These are phyloP conservation scores for Rachycentron canadum DNA, from an alignment of 2,797 vertebrate genomes.

Conservation along the genomic window DNA sequence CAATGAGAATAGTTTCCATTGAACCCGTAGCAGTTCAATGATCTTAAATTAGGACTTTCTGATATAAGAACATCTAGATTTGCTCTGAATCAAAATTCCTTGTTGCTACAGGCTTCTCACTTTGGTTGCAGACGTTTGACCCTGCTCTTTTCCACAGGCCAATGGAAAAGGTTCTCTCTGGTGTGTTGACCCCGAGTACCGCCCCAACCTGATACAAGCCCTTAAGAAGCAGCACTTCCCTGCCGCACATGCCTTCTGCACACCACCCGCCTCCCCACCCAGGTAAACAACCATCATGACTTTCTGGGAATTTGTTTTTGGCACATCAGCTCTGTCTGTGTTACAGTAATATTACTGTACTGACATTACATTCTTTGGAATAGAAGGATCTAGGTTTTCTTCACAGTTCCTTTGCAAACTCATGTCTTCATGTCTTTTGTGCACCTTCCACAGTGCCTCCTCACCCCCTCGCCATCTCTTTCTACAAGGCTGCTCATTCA, in stretches of 20 bases:
- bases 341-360: neutral
- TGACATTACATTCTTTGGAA: neutral
- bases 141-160: constrained; percentile 84
- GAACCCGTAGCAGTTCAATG: neutral
- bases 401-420: neutral
- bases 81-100: neutral
- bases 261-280: constrained; percentile 93
- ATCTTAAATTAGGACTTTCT: neutral
- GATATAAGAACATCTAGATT: neutral
- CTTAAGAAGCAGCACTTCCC: constrained; percentile 98
- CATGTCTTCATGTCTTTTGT: constrained; percentile 29
- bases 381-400: neutral
- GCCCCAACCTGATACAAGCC: constrained; percentile 96
- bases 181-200: constrained; percentile 98
- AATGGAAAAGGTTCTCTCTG: constrained; percentile 99
- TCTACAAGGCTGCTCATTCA: constrained; percentile 93
- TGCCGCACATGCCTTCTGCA: constrained; percentile 93
- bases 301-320: neutral
- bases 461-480: constrained; percentile 94
- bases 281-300: constrained; percentile 84
- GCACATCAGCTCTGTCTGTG: neutral
- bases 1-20: neutral
- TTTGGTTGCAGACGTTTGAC: constrained; percentile 27
- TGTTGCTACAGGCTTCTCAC: neutral
- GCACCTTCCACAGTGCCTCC: constrained; percentile 89